phyloP scores from a whole-genome alignment of 30 jellyfish, hydroid and myxozoan genomes.

The Sanderia malayensis region DNA sequence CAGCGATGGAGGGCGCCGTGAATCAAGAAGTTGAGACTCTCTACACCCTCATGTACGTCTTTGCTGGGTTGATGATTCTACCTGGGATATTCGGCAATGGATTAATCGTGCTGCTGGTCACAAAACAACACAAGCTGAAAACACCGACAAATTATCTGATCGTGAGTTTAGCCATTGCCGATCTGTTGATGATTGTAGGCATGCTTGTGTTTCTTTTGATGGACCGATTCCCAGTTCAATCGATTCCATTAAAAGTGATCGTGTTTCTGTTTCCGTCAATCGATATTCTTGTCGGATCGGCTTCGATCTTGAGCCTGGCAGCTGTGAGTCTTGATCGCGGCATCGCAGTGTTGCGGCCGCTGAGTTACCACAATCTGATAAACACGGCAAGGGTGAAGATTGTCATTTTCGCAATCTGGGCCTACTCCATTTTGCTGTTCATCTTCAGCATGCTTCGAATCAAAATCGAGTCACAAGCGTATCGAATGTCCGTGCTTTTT shows the following conservation, averaged over 20 bases:
- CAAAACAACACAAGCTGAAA: slow-evolving; percentile 42
- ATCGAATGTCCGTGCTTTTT: slow-evolving; percentile 29
- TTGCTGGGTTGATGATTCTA: slow-evolving; percentile 47
- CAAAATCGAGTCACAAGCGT: slow-evolving; percentile 14
- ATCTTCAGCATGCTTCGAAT: slow-evolving; percentile 57
- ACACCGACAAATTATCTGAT: slow-evolving; percentile 79
- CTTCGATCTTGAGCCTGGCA: slow-evolving; percentile 77
- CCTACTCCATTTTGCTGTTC: slow-evolving; percentile 34
- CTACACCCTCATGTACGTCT: slow-evolving; percentile 31
- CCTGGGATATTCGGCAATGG: slow-evolving; percentile 78
- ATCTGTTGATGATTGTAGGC: slow-evolving; percentile 55
- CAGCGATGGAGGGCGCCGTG: background rate
- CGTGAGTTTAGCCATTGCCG: slow-evolving; percentile 80
- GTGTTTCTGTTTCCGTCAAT: slow-evolving; percentile 71
- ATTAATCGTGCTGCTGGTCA: slow-evolving; percentile 42
- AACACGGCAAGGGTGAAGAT: slow-evolving; percentile 33
- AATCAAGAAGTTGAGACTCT: slow-evolving; percentile 10
- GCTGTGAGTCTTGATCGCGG: slow-evolving; percentile 90
- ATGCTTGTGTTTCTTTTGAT: slow-evolving; percentile 54
- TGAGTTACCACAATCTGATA: slow-evolving; percentile 49
- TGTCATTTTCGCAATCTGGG: slow-evolving; percentile 45
- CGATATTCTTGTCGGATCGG: slow-evolving; percentile 73
- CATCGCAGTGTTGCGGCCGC: slow-evolving; percentile 76
- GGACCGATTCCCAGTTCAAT: slow-evolving; percentile 39
- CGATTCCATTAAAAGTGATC: slow-evolving; percentile 32